These are phyloP conservation scores for Nowickia ferox DNA, from an alignment of 2,888 invertebrate species.

Conservation along the genomic window DNA sequence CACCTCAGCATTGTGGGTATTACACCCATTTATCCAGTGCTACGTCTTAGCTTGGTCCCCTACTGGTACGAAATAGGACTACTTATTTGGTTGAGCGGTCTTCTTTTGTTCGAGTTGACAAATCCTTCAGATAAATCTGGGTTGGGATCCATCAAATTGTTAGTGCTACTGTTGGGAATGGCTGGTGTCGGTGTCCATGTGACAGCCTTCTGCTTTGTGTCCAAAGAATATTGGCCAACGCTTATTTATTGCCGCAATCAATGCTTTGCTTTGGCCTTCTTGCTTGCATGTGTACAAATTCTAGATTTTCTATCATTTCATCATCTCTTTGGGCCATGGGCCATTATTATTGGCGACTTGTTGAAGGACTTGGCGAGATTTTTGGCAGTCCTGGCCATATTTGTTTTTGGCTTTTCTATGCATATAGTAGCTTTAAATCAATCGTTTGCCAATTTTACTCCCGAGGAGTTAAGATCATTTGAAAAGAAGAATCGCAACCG, in stretches of 20 bases:
- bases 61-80: conserved; percentile 98
- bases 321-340: conserved; percentile 99
- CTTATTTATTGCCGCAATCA: conserved; percentile 98
- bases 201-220: conserved; percentile 89
- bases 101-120: conserved; percentile 97
- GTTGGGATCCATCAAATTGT: conserved; percentile 95
- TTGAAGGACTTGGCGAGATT: conserved; percentile 98
- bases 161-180: conserved; percentile 93
- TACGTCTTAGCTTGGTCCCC: conserved; percentile 91
- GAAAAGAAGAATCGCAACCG: conserved; percentile 84
- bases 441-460: conserved; percentile 90
- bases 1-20: conserved; percentile 95
- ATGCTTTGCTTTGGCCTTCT: conserved; percentile 96
- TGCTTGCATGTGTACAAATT: conserved; percentile 98
- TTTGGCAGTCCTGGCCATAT: conserved; percentile 97
- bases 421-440: conserved; percentile 98
- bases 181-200: conserved; percentile 95
- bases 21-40: conserved; percentile 93
- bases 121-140: conserved; percentile 99
- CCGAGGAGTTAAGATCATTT: conserved; percentile 86
- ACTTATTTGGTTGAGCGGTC: conserved; percentile 96
- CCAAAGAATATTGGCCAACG: conserved; percentile 90
- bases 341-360: conserved; percentile 98
- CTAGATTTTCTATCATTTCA: conserved; percentile 99
- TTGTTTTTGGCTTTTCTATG: conserved; percentile 99